Base-by-base conservation (phyloP, 2,888 invertebrate genomes). In the Globia sparganii region DNA sequence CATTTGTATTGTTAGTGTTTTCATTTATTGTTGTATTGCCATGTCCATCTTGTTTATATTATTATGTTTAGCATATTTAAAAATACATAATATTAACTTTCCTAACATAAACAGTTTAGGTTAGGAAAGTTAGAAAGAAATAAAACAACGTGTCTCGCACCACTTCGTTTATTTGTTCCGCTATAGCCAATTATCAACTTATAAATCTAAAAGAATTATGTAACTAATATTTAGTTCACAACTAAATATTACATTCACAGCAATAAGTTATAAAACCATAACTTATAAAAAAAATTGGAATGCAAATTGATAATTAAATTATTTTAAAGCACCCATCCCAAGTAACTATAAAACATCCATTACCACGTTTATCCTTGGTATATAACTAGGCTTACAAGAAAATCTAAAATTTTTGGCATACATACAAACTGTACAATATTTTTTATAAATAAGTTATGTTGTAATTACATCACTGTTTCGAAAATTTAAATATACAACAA, bases 131-230 rank as follows among this genome's bases (percentile, higher is more conserved):
- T 37, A 8, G 15, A 15, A 40, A 34, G 18, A 66, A 76, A 66
- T 75, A 65, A 77, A 83, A 77, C 73, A 64, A 62, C 34, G 5
- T 59, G n/a, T 2, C 61, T 77, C 72, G 67, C 86, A 84, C 86
- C 82, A 83, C 73, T 80, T 85, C 69, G 74, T 88, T 87, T 88
- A 86, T 84, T 88, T 84, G 75, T 79, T 79, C 80, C 70, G 74
- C 80, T 87, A 82, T 83, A 88, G 80, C 86, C 87, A 91, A 87
- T 89, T 81, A 81, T 81, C 80, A 87, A 87, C 81, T 83, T 80
- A 79, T 34, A 80, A 78, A 70, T 76, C 77, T 86, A 83, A 62
- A 70, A 58, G 34, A 83, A 68, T 43, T 66, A 75, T 49, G 77
- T 74, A 70, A 37, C 31, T 78, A 80, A 75, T 74, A 86, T 77